These are phyloP conservation scores for Ephestia elutella DNA, from an alignment of 1,140 invertebrate species.

Conservation along the genomic window DNA sequence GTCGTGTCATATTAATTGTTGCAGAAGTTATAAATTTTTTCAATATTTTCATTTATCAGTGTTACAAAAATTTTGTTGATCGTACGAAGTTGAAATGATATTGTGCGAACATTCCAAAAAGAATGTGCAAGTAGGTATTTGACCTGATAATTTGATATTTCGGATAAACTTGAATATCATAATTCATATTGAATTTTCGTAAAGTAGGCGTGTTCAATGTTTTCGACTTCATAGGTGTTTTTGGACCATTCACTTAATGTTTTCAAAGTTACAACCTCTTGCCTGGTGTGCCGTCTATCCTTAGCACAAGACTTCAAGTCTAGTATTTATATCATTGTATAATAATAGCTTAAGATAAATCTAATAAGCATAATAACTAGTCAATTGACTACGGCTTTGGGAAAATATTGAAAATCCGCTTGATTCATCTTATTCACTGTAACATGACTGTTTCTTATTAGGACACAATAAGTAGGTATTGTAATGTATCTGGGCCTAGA, in stretches of 20 bases:
- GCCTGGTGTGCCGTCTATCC: constrained; percentile 36
- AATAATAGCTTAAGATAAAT: constrained; percentile 33
- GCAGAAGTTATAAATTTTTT: neutral
- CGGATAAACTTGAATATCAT: constrained; percentile 3
- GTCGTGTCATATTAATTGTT: no score
- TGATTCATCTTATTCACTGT: neutral
- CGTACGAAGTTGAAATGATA: neutral
- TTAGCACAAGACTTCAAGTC: constrained; percentile 53
- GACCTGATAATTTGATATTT: neutral
- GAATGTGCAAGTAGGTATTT: neutral
- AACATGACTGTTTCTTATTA: constrained; percentile 17
- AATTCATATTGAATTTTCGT: constrained; percentile 18
- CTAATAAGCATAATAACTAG: constrained; percentile 40
- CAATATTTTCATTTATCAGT: neutral
- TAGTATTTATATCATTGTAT: constrained; percentile 32
- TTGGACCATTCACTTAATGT: constrained; percentile 29
- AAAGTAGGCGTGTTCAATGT: constrained; percentile 10
- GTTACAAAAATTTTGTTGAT: neutral
- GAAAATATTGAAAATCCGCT: constrained; percentile 2
- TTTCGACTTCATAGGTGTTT: constrained; percentile 12
- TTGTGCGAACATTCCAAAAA: neutral
- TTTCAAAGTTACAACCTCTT: constrained; percentile 34
- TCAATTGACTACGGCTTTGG: constrained; percentile 41
- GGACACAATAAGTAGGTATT: constrained; percentile 23
- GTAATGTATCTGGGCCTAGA: constrained; percentile 64